Percentiles rank a stretch among this genome's conserved stretches.
phyloP scores from a whole-genome alignment of 2,797 vertebrate genomes.

The Chanos chanos region DNA sequence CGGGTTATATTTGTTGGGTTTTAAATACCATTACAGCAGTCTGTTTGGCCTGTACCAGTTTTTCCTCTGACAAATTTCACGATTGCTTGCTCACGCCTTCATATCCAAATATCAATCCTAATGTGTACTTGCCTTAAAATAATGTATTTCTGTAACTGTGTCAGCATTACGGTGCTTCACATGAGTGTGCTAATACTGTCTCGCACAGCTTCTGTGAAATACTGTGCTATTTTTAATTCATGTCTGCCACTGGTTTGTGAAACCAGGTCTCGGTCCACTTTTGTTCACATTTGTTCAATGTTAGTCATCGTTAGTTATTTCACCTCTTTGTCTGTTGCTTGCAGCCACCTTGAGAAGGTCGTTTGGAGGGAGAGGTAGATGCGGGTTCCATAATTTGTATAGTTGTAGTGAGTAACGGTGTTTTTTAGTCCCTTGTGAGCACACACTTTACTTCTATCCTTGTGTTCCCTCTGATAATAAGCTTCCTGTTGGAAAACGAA shows the following conservation, averaged over 20 bases:
- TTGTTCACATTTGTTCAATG: conserved; percentile 57
- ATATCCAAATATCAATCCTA: too few relatives aligned
- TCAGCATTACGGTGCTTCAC: conserved; percentile 28
- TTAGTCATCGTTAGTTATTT: conserved; percentile 72
- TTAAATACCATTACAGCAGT: too few relatives aligned
- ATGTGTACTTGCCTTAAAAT: too few relatives aligned
- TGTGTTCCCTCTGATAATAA: background rate
- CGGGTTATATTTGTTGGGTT: conserved; percentile 61
- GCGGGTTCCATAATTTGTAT: conserved; percentile 79
- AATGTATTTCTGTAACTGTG: too few relatives aligned
- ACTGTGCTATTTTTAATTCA: conserved; percentile 30
- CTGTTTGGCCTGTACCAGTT: too few relatives aligned
- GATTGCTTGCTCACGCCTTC: too few relatives aligned
- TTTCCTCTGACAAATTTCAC: too few relatives aligned
- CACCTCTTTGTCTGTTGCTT: conserved; percentile 88
- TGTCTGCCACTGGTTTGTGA: conserved; percentile 37
- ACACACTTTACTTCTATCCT: conserved; percentile 24
- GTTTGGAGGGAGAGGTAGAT: conserved; percentile 95
- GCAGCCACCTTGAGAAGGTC: conserved; percentile 89
- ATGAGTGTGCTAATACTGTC: too few relatives aligned
- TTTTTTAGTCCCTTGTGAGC: conserved; percentile 65
- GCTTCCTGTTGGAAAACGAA: conserved; percentile 16
- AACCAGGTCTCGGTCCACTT: conserved; percentile 48
- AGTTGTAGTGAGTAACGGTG: conserved; percentile 81
- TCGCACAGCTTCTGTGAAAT: conserved; percentile 26